Evolutionary conservation across 1,140 invertebrate species (phyloP).

Genomic region (Bombus impatiens): DNA sequence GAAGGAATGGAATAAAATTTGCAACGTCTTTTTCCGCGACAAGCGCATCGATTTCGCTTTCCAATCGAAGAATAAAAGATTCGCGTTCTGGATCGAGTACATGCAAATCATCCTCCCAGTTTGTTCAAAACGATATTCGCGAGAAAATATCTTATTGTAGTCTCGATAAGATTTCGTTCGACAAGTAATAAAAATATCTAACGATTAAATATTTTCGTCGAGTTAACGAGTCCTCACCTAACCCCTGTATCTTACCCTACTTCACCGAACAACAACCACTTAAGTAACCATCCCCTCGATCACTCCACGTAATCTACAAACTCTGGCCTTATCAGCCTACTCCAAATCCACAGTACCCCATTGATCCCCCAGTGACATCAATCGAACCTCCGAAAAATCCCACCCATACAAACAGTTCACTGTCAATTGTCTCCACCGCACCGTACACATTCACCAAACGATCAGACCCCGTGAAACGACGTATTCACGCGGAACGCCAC

Average conservation of each 20-base stretch:
- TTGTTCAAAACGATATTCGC: not conserved
- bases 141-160: not conserved
- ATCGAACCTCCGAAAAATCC: not conserved
- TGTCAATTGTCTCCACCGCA: not conserved
- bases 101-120: not conserved
- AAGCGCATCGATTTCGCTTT: slow-evolving; percentile 10
- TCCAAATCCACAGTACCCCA: not conserved
- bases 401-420: not conserved
- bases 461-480: not conserved
- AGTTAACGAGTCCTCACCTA: not conserved
- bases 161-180: not conserved
- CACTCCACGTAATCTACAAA: slow-evolving; percentile 1
- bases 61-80: not conserved
- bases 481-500: slow-evolving; percentile 23
- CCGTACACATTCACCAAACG: too few species aligned
- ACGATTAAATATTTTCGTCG: not conserved
- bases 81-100: not conserved
- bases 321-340: not conserved
- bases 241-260: not conserved
- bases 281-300: not conserved
- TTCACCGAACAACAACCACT: not conserved
- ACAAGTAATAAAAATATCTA: not conserved
- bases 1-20: slow-evolving; percentile 65
- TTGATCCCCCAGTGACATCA: not conserved
- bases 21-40: slow-evolving; percentile 4